These are phyloP conservation scores for Nicator chloris DNA, from an alignment of 2,113 vertebrate species.

Conservation along the genomic window DNA sequence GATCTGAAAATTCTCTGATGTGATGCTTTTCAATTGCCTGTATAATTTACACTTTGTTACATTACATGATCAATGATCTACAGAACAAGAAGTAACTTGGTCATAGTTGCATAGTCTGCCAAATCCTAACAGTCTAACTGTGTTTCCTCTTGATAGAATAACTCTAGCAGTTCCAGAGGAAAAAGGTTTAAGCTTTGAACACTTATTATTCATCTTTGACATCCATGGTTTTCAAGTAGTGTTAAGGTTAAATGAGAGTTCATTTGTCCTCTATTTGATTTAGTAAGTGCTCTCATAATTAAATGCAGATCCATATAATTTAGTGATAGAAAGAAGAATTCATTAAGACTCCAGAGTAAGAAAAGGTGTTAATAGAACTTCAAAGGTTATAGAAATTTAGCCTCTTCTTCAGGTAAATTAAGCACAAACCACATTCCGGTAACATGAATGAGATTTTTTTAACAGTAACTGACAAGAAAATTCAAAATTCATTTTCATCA, in stretches of 20 bases:
- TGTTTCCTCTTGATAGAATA: background rate
- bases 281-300: conserved; percentile 34
- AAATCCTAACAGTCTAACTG: background rate
- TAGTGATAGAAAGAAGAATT: conserved; percentile 28
- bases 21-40: background rate
- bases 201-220: conserved; percentile 12
- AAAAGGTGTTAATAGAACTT: background rate
- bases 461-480: background rate
- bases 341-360: conserved; percentile 36
- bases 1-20: background rate
- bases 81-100: background rate
- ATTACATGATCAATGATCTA: background rate
- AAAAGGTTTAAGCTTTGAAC: background rate
- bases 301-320: conserved; percentile 41
- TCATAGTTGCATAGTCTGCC: background rate
- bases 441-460: background rate
- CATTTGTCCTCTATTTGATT: conserved; percentile 39
- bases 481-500: background rate
- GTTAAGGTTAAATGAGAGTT: conserved; percentile 36
- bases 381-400: conserved; percentile 15
- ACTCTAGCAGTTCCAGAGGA: background rate
- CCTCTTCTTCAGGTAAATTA: background rate
- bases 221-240: background rate
- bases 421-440: background rate
- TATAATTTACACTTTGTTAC: background rate